Evolutionary conservation across 2,888 invertebrate genomes (phyloP).

Genomic region (Blomia tropicalis): DNA sequence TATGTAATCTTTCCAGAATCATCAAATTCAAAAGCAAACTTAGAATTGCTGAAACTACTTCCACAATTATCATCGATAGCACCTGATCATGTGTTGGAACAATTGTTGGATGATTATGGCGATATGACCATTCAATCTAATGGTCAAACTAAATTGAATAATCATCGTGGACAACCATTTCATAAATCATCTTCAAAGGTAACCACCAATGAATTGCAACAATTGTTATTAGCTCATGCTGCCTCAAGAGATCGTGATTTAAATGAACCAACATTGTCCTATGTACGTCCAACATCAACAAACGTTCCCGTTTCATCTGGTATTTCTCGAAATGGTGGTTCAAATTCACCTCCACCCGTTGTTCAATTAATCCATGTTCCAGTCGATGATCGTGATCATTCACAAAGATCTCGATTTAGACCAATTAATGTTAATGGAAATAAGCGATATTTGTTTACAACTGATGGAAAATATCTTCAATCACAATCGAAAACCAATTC

Average conservation of each 20-base stretch:
- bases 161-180: too few relatives aligned
- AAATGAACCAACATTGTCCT: background rate
- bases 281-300: background rate
- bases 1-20: slow-evolving; percentile 22
- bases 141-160: background rate
- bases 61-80: slow-evolving; percentile 26
- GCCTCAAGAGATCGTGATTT: too few relatives aligned
- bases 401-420: background rate
- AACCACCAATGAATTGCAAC: background rate
- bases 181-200: background rate
- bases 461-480: background rate
- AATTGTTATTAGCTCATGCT: background rate
- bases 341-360: slow-evolving; percentile 17
- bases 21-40: slow-evolving; percentile 24
- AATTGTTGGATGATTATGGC: slow-evolving; percentile 14
- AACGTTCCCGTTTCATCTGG: too few relatives aligned
- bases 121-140: background rate
- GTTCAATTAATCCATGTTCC: slow-evolving; percentile 24
- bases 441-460: background rate
- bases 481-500: slow-evolving; percentile 20
- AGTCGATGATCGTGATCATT: background rate
- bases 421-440: background rate
- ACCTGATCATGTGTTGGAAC: slow-evolving; percentile 22
- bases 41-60: slow-evolving; percentile 26
- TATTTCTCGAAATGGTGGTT: background rate